These are phyloP conservation scores for Athene noctua DNA, from an alignment of 2,113 vertebrate species.

Conservation along the genomic window DNA sequence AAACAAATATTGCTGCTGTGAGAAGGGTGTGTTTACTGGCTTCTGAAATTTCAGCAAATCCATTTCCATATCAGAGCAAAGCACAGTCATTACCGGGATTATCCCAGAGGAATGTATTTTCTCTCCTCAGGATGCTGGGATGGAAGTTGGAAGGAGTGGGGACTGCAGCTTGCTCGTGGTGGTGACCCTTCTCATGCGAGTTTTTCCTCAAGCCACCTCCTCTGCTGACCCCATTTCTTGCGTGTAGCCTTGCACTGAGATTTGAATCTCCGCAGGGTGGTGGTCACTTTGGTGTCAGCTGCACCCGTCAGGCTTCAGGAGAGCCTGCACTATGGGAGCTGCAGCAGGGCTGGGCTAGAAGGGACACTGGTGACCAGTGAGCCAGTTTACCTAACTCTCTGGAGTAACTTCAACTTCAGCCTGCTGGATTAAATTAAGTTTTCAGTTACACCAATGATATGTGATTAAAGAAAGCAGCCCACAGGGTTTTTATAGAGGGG, in stretches of 20 bases:
- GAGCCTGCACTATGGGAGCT: not conserved
- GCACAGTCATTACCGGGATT: not conserved
- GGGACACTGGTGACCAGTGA: fast-evolving
- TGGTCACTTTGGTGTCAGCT: not conserved
- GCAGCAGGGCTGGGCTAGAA: not conserved
- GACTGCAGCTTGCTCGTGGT: not conserved
- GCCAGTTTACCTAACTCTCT: not conserved
- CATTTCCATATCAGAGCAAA: not conserved
- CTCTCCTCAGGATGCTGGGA: not conserved
- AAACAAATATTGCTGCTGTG: not conserved
- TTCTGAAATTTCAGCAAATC: not conserved
- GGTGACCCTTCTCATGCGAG: not conserved
- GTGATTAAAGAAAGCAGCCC: not conserved
- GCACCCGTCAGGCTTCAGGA: not conserved
- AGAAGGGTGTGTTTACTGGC: not conserved
- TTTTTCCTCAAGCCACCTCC: not conserved
- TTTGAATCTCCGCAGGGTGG: not conserved
- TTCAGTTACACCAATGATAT: not conserved
- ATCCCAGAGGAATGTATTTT: not conserved
- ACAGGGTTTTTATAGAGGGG: not conserved
- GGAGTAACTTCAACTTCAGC: not conserved
- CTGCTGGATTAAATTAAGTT: not conserved
- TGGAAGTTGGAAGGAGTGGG: not conserved
- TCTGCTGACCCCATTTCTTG: not conserved
- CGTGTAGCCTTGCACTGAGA: not conserved